Conservation (phyloP, 2,797 vertebrate genomes). For the Lycodopsis pacificus region DNA sequence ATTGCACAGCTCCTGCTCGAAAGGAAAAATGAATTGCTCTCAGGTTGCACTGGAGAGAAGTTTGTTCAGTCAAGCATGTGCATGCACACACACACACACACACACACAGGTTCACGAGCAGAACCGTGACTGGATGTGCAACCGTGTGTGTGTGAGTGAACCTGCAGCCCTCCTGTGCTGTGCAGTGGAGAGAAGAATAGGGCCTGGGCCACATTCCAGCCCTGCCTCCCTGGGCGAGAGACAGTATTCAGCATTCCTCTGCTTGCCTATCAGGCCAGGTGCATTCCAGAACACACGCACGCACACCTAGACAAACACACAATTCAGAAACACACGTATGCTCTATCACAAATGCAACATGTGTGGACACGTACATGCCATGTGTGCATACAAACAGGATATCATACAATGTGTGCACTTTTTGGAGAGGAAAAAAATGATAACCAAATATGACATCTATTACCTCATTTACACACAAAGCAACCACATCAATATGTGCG, state of each 20-base stretch:
- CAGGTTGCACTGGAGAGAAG: constrained; percentile 76
- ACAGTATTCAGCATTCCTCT: constrained; percentile 83
- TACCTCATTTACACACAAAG: constrained; percentile 7
- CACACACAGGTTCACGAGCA: constrained; percentile 57
- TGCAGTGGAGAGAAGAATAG: constrained; percentile 79
- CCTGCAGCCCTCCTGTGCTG: constrained; percentile 73
- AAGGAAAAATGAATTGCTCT: constrained; percentile 82
- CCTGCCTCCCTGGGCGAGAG: constrained; percentile 82
- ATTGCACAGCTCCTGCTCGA: constrained; percentile 77
- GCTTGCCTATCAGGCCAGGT: constrained; percentile 84
- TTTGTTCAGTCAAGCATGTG: constrained; percentile 66
- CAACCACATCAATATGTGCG: constrained; percentile 7
- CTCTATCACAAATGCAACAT: constrained; percentile 38
- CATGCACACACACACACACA: constrained; percentile 14
- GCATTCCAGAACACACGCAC: constrained; percentile 71
- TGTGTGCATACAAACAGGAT: constrained; percentile 21
- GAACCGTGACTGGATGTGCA: constrained; percentile 57
- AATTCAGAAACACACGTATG: constrained; percentile 30
- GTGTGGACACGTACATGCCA: constrained; percentile 18
- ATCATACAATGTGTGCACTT: constrained; percentile 17
- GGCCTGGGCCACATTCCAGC: constrained; percentile 84
- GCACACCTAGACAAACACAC: constrained; percentile 34
- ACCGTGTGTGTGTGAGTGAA: constrained; percentile 53
- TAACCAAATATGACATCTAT: neutral
- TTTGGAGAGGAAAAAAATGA: neutral